Percentiles rank a stretch among this genome's conserved stretches.
Conservation (phyloP, 64 coral and sea anemone genomes). For the Stichodactyla mertensii region DNA sequence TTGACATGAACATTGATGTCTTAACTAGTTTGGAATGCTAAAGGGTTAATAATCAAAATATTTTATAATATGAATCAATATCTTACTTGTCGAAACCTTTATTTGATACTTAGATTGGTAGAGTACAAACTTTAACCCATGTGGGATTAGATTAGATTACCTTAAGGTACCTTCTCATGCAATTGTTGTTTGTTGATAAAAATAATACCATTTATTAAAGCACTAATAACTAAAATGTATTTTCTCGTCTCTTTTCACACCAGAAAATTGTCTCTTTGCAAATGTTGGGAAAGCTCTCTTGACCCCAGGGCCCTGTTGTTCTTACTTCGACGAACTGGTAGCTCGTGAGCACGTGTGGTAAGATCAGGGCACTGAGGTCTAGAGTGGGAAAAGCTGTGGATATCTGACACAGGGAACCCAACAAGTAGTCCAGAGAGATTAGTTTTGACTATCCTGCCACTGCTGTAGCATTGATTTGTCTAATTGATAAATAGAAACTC, state of each 20-base stretch:
- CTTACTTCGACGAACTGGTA: not conserved
- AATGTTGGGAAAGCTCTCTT: too few species aligned
- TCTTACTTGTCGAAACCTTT: not conserved
- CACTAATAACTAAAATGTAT: not conserved
- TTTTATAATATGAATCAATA: not conserved
- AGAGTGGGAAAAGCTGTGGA: too few species aligned
- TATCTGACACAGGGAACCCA: not conserved
- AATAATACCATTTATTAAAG: not conserved
- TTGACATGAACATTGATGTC: not conserved
- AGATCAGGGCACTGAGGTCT: too few species aligned
- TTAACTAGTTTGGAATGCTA: not conserved
- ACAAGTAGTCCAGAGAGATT: not conserved
- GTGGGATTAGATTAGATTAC: not conserved
- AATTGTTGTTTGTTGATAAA: not conserved
- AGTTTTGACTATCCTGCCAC: not conserved
- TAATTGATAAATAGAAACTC: not conserved
- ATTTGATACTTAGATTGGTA: not conserved
- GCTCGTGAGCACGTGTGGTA: too few species aligned
- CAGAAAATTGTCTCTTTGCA: too few species aligned
- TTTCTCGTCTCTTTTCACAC: not conserved
- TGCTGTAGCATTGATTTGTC: not conserved
- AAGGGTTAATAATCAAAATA: not conserved
- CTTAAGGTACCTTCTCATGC: not conserved
- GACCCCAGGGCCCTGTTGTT: not conserved
- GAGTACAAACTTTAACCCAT: not conserved